phyloP scores from a whole-genome alignment of 35 echinoderm and acorn worm genomes.

The Antedon bifida region DNA sequence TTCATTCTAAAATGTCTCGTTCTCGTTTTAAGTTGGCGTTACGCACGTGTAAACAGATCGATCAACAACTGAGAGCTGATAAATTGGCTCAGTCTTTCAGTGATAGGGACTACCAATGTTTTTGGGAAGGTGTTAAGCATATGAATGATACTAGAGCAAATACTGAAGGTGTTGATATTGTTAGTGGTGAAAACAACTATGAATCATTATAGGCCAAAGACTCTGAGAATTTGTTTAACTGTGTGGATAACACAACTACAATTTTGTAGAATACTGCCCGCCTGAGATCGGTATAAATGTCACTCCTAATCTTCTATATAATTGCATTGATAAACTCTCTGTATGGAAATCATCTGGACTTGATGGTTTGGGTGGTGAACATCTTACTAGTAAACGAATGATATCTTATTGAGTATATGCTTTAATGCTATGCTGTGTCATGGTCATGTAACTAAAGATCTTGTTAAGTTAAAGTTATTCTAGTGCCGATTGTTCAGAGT shows the following conservation, averaged over 20 bases:
- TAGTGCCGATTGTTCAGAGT: no score
- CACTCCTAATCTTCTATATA: background rate
- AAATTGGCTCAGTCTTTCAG: background rate
- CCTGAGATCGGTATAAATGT: background rate
- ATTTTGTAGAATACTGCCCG: background rate
- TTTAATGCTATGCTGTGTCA: no score
- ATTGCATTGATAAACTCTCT: background rate
- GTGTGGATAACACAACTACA: background rate
- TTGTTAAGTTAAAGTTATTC: no score
- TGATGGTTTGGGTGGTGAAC: background rate
- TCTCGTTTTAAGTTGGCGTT: no score
- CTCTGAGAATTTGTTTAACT: background rate
- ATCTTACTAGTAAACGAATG: background rate
- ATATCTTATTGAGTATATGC: background rate
- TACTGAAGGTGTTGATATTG: background rate
- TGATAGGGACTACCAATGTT: background rate
- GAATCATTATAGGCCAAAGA: background rate
- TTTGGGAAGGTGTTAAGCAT: background rate
- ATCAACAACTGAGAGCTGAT: background rate
- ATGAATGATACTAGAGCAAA: background rate
- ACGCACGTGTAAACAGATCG: background rate
- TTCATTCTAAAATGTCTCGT: no score
- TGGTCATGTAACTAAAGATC: no score
- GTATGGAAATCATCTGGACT: background rate
- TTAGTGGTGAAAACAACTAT: background rate